Evolutionary conservation across 2,113 vertebrate genomes (phyloP).

Genomic region (Hemibagrus wyckioides): DNA sequence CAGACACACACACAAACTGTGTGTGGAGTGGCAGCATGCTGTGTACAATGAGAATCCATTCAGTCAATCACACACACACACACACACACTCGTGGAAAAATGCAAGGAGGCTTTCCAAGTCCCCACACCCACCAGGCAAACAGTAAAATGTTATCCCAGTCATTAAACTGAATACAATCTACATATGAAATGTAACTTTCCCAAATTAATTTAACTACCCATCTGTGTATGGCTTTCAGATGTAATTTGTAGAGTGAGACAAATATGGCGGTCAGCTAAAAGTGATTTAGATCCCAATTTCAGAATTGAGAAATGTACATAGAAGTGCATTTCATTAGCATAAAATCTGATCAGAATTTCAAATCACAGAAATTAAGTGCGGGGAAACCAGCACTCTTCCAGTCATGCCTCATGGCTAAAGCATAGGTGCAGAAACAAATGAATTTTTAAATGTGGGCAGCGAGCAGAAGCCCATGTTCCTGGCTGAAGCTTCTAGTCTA

Average conservation of each 20-base stretch:
- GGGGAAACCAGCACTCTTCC: background rate
- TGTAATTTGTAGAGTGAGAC: slow-evolving; percentile 69
- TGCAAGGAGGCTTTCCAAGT: slow-evolving; percentile 34
- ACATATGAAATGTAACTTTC: slow-evolving; percentile 77
- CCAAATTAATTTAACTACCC: slow-evolving; percentile 75
- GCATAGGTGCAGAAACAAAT: slow-evolving; percentile 20
- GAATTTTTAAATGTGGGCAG: slow-evolving; percentile 15
- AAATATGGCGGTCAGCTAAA: slow-evolving; percentile 49
- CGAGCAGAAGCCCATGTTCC: slow-evolving; percentile 3
- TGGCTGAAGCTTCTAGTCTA: slow-evolving; percentile 23
- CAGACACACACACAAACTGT: slow-evolving; percentile 33
- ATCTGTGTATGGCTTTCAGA: slow-evolving; percentile 73
- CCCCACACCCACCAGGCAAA: slow-evolving; percentile 38
- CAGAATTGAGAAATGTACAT: slow-evolving; percentile 31
- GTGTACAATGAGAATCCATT: slow-evolving; percentile 47
- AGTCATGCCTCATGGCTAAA: background rate
- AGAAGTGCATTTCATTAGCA: slow-evolving; percentile 21
- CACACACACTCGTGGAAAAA: slow-evolving; percentile 12
- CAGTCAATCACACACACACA: slow-evolving; percentile 29
- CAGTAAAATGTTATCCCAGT: slow-evolving; percentile 65
- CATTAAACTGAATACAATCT: slow-evolving; percentile 72
- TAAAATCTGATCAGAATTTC: slow-evolving; percentile 18
- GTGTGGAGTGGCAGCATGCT: slow-evolving; percentile 46
- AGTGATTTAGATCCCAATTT: slow-evolving; percentile 47
- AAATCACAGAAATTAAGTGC: slow-evolving; percentile 8